Percentiles rank a stretch among this genome's conserved stretches.
Evolutionary conservation across 1,140 invertebrate genomes (phyloP).

Genomic region (Laupala kohalensis): DNA sequence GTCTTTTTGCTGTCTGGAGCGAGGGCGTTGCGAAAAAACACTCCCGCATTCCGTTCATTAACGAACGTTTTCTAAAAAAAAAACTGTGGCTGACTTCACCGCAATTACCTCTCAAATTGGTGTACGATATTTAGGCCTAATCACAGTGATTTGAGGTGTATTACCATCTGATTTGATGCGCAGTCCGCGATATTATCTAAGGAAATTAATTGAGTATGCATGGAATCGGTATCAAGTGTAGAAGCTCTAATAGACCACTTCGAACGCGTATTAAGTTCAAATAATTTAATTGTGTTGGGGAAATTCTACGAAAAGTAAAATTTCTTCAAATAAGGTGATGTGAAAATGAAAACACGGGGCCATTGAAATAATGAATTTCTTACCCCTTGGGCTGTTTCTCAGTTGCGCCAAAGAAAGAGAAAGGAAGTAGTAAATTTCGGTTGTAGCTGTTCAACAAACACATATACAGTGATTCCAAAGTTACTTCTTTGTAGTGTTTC

Average conservation of each 20-base stretch:
- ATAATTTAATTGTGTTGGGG: not conserved
- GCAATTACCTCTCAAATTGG: not conserved
- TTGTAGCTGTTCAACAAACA: too few species aligned
- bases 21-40: not conserved
- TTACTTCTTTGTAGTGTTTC: too few species aligned
- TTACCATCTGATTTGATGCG: not conserved
- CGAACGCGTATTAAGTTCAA: not conserved
- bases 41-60: not conserved
- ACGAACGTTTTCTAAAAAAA: not conserved
- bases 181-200: not conserved
- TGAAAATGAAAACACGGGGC: too few species aligned
- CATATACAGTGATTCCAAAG: too few species aligned
- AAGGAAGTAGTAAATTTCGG: too few species aligned
- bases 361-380: too few species aligned
- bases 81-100: not conserved
- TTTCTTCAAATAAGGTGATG: too few species aligned
- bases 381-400: too few species aligned
- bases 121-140: not conserved
- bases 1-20: not conserved
- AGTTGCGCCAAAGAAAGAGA: too few species aligned
- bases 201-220: not conserved
- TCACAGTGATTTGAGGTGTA: not conserved
- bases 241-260: not conserved
- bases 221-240: not conserved
- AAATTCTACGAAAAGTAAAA: not conserved